Evolutionary conservation across 1,140 invertebrate genomes (phyloP), one percentile per base, ranked within the genome.

Genomic region (Solenopsis fugax): DNA sequence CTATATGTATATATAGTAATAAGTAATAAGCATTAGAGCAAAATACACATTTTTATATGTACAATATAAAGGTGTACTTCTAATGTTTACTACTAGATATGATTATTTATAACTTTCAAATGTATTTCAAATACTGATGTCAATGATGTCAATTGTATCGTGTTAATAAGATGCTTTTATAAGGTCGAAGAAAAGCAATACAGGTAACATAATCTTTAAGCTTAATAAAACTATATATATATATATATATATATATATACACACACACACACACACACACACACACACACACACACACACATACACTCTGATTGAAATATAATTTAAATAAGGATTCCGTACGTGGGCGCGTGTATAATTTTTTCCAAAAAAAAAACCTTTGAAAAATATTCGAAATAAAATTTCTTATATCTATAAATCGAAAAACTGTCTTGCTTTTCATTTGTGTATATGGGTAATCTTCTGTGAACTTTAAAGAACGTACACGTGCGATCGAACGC

Each of bases 401-500:
- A 60, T 45, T 60, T 60, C 5, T 24, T 41, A 10, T 41, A 41
- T 16, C 13, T 75, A 4, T 60, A 41, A 16, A 18, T 3, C 45
- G 45, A 29, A 1, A 29, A 29, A 67, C 48, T 67, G 77, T 54
- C 48, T 67, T 54, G 48, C 62, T 54, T 62, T 54, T 80, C 62
- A n/a, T 4, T 77, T 54, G 62, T 80, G 29, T n/a, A 12, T 16
- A 10, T 45, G 7, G 10, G 13, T 77, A 77, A 77, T 29, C 16
- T 77, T 77, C 21, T 54, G 3, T 41, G 34, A 77, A 77, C 13
- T 67, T 65, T 54, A 45, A 65, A 67, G 62, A 80, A 52, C 34
- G 29, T 67, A 67, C 62, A 52, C 75, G 75, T 77, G 41, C 52
- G 34, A 65, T 52, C 21, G 24, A 34, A 67, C n/a, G 37, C 34